phyloP scores from a whole-genome alignment of 2,113 vertebrate species.

The Engraulis encrasicolus region DNA sequence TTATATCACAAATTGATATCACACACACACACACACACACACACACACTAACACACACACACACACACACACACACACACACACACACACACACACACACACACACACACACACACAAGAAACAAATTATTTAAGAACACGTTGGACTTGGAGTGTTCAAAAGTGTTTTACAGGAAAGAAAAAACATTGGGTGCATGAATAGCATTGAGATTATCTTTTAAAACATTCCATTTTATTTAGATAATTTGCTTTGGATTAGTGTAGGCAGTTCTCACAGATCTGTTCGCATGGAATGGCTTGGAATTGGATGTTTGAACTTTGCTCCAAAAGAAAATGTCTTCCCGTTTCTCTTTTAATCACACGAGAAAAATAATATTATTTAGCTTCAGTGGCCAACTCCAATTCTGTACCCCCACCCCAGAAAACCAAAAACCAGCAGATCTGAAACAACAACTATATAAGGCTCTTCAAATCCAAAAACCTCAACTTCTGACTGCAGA shows the following conservation, averaged over 20 bases:
- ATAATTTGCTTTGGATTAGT: constrained; percentile 42
- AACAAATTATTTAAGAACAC: not conserved
- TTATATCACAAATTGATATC: too few relatives aligned
- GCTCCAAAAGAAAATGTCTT: constrained; percentile 22
- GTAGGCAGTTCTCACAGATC: constrained; percentile 37
- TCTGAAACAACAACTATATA: constrained; percentile 37
- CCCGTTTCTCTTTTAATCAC: constrained; percentile 27
- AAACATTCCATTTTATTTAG: constrained; percentile 36
- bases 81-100: too few relatives aligned
- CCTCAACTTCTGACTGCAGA: constrained; percentile 43
- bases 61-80: not conserved
- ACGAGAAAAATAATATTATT: constrained; percentile 40
- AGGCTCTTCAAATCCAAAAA: constrained; percentile 34
- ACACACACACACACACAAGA: not conserved
- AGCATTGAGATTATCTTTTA: not conserved
- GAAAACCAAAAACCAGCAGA: constrained; percentile 24
- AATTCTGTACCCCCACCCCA: constrained; percentile 26
- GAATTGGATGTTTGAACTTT: not conserved
- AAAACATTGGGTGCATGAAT: not conserved
- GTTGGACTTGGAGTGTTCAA: not conserved
- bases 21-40: not conserved
- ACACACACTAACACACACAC: not conserved
- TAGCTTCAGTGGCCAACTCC: constrained; percentile 3
- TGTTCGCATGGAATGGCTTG: constrained; percentile 22
- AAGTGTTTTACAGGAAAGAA: not conserved